Evolutionary conservation across 2,797 vertebrate genomes (phyloP), one percentile per base, ranked within the genome.

Genomic region (Rhinoraja longicauda): DNA sequence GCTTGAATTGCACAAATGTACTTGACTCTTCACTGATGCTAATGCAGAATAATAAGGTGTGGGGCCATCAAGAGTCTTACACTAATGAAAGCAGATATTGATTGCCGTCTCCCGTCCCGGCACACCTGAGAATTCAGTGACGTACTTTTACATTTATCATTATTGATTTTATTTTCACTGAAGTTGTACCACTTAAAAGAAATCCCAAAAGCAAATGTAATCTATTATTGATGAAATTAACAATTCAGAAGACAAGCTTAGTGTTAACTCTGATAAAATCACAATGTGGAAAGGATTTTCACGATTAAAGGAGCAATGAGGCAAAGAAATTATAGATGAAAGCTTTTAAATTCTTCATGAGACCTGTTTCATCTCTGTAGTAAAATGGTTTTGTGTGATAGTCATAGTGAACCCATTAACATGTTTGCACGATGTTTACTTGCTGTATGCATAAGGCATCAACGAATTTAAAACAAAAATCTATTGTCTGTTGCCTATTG

Each of bases 31-130:
- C 70, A 57, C 67, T 92, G 9, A 53, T 84, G 3, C 53, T 84
- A 24, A 26, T 29, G 21, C 45, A 53, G 29, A n/a, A 10, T 24
- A 73, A 29, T 72, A 75, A 45, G 70, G 36, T 91, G 26, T 21
- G 26, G 5, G n/a, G 39, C 24, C 26, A 92, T 6, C 24, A 29
- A 92, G 24, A 75, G 70, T 4, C 39, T 92, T 75, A 15, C 13
- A 29, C 90, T 57, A 92, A 92, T 92, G 21, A 92, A 92, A 75
- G 10, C 26, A 75, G 70, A 39, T 75, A 75, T 92, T 92, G 70
- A 92, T 75, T 91, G 8, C 10, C 0, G 7, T 10, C 67, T 26
- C 24, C 29, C 64, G 1, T 64, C 67, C 64, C 36, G 39, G 5
- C 24, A 8, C 64, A 92, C 26, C 70, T n/a, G 13, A 92, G 70